phyloP scores from a whole-genome alignment of 2,888 invertebrate genomes.

The Aquatica leii region DNA sequence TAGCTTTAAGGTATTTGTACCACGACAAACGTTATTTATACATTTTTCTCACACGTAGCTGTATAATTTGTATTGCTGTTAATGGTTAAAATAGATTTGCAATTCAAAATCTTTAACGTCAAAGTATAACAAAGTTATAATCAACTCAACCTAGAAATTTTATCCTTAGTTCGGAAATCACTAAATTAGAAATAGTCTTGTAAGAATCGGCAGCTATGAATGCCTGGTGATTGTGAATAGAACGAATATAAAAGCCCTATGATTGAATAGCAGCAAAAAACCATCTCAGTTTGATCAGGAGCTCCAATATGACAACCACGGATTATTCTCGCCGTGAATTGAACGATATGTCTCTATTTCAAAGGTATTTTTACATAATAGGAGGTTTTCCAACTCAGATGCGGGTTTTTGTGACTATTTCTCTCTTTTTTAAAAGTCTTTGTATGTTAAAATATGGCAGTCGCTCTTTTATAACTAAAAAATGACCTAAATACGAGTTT shows the following conservation, averaged over 20 bases:
- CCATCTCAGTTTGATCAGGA: slow-evolving; percentile 49
- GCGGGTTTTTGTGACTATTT: slow-evolving; percentile 1
- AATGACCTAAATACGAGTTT: slow-evolving; percentile 27
- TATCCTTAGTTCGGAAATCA: slow-evolving; percentile 35
- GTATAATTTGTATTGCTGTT: not conserved
- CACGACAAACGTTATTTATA: slow-evolving; percentile 10
- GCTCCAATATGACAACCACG: slow-evolving; percentile 42
- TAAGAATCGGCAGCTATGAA: slow-evolving; percentile 46
- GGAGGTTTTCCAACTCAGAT: slow-evolving; percentile 14
- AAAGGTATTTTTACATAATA: slow-evolving; percentile 15
- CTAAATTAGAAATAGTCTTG: slow-evolving; percentile 44
- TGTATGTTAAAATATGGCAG: slow-evolving; percentile 15
- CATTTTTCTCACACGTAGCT: not conserved
- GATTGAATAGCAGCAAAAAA: slow-evolving; percentile 50
- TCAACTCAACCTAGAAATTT: slow-evolving; percentile 29
- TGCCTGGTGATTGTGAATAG: slow-evolving; percentile 52
- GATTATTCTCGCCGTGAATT: slow-evolving; percentile 40
- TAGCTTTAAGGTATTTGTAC: slow-evolving; percentile 4
- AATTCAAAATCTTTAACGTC: not conserved
- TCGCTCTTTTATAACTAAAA: slow-evolving; percentile 10
- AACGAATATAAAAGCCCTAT: slow-evolving; percentile 47
- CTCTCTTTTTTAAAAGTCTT: slow-evolving; percentile 21
- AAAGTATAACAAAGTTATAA: slow-evolving; percentile 14
- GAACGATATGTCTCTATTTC: slow-evolving; percentile 32
- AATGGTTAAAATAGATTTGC: not conserved